Evolutionary conservation across 2,113 vertebrate species (phyloP), one percentile per base, ranked within the genome.

Genomic region (Mormyrus iriodes): DNA sequence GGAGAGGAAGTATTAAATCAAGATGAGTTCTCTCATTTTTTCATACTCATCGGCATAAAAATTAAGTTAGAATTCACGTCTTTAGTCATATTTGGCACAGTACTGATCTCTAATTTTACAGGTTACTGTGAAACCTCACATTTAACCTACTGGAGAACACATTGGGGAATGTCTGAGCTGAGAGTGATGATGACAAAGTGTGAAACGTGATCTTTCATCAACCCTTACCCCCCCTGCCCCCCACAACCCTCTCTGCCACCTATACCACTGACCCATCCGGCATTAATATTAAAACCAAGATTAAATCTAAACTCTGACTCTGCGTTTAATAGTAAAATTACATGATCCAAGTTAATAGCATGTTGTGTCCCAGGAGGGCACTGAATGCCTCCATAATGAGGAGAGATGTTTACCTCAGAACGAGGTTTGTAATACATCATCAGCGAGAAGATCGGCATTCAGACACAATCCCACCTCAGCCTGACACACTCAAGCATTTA

Each of bases 201-300:
- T 42, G 73, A 42, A 79, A 79, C 35, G 17, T 42, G 35, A 79
- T 42, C 31, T 76, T 76, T 76, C 69, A 31, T 35, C 35, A 31
- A 49, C n/a, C 7, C 44, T 39, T 1, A 3, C 19, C 35, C 53
- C 27, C 19, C 31, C 35, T 5, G n/a, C n/a, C n/a, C n/a, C n/a
- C n/a, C n/a, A n/a, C 13, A 61, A 48, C 42, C 5, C 21, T 88
- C 58, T 12, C 42, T n/a, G 58, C 55, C n/a, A n/a, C 58, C 39
- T 61, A 12, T 42, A 39, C 31, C 53, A 24, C 35, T 61, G 39
- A 39, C 55, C 31, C 24, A 88, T 88, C 55, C 48, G 61, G 15
- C 24, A 88, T 61, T 61, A 44, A 61, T 69, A 44, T 61, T 69
- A 48, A 88, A 88, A 69, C 86, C 87, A 44, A 88, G 61, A 88